Evolutionary conservation across 2,888 invertebrate species (phyloP), one percentile per base, ranked within the genome.

Genomic region (Antheraea assamensis): DNA sequence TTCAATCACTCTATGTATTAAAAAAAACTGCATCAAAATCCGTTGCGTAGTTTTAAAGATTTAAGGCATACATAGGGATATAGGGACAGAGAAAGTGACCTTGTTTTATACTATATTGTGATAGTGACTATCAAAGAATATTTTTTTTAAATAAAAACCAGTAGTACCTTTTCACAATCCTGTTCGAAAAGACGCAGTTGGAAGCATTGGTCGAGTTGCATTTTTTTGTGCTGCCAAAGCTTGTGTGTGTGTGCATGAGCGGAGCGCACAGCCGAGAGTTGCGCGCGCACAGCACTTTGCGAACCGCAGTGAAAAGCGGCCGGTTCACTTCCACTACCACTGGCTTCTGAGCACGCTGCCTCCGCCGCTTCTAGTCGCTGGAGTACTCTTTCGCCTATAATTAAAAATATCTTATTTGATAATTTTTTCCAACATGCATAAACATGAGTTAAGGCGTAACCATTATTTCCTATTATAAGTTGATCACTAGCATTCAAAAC

Each of bases 171-270:
- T 89, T 99, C 98, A 82, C 99, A 99, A 89, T 99, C 99, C 89
- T 98, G 98, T 91, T 99, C 99, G 88, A 99, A 99, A 71, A 99
- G 96, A 72, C 99, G 95, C 82, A 99, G 95, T 89, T 99, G 99
- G 88, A 99, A 98, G 88, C 99, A 99, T 91, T 99, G 99, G 87
- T 99, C 99, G 78, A 99, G 95, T 90, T 99, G 98, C 84, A 97
- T 96, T 87, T 99, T 98, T 88, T 99, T 98, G 84, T 98, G 97
- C 87, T 98, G 98, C 99, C 99, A 99, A 74, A 98, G 95, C 84
- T 98, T 98, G 78, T 98, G 96, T 71, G 99, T 96, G 86, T 99
- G 98, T 87, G 98, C 98, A 85, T 99, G 98, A 0, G 98, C 97
- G 8, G 97, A 97, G 80, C 98, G 97, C 42, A 99, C 97, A 76